phyloP scores from a whole-genome alignment of 2,113 vertebrate species.

The Hyperoodon ampullatus region DNA sequence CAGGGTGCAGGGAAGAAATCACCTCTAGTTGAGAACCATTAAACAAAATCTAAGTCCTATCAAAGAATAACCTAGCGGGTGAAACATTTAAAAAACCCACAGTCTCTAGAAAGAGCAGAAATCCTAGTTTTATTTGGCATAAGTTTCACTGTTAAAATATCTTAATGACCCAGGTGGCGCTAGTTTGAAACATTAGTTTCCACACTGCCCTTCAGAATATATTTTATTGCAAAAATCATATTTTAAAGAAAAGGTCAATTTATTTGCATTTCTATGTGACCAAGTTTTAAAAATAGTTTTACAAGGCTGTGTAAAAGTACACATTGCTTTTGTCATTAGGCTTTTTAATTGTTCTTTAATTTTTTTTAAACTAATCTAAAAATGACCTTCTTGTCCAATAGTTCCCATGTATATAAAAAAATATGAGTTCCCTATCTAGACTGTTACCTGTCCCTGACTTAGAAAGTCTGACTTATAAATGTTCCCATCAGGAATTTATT shows the following conservation, averaged over 20 bases:
- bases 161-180: not conserved
- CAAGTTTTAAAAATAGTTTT: slow-evolving; percentile 2
- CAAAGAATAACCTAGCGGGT: not conserved
- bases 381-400: not conserved
- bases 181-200: not conserved
- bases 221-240: not conserved
- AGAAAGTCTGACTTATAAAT: slow-evolving; percentile 22
- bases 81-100: not conserved
- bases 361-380: not conserved
- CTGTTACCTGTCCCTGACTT: not conserved
- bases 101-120: not conserved
- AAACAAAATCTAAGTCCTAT: not conserved
- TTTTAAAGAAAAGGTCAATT: not conserved
- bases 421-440: not conserved
- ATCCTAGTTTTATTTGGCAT: not conserved
- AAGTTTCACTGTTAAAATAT: not conserved
- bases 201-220: not conserved
- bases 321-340: not conserved
- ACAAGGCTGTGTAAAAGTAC: not conserved
- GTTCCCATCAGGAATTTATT: not conserved
- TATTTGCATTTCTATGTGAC: not conserved
- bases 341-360: not conserved
- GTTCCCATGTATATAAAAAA: not conserved
- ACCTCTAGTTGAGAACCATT: not conserved
- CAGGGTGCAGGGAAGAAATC: not conserved